phyloP scores from a whole-genome alignment of 2,797 vertebrate genomes.

The Sebastes steindachneri region DNA sequence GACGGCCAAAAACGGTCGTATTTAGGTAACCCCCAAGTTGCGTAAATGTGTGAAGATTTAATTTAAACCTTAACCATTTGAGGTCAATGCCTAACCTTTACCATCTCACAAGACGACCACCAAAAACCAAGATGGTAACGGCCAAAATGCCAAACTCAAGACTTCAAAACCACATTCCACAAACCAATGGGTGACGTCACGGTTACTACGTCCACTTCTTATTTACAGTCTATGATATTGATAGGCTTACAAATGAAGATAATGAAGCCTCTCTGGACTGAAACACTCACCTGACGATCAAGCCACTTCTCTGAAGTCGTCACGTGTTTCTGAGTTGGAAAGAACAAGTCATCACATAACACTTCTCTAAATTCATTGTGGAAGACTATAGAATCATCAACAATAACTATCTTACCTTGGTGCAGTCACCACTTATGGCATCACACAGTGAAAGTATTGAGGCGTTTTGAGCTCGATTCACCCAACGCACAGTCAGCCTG shows the following conservation, averaged over 20 bases:
- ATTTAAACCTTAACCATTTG: too few relatives aligned
- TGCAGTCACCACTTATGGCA: conserved; percentile 55
- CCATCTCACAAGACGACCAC: too few relatives aligned
- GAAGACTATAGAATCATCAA: not conserved
- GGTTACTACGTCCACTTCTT: not conserved
- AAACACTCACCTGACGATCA: conserved; percentile 72
- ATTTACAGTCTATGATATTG: not conserved
- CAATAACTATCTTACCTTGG: conserved; percentile 53
- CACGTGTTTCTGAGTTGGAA: conserved; percentile 73
- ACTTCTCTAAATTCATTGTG: not conserved
- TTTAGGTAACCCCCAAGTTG: too few relatives aligned
- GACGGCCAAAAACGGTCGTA: too few relatives aligned
- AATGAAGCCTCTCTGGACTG: not conserved
- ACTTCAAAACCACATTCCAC: too few relatives aligned
- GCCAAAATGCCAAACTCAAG: not conserved
- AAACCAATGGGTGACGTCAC: too few relatives aligned
- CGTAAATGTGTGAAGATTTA: too few relatives aligned
- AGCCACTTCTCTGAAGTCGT: conserved; percentile 82
- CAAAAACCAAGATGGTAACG: not conserved
- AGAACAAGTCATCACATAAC: not conserved
- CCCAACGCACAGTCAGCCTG: conserved; percentile 77
- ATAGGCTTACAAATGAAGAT: not conserved
- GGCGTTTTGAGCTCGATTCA: conserved; percentile 80
- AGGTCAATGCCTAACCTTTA: too few relatives aligned
- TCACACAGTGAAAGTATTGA: conserved; percentile 78